Percentiles rank a stretch among this genome's conserved stretches.
Conservation (phyloP, 1,140 invertebrate genomes). For the Tetramorium parvispinum region DNA sequence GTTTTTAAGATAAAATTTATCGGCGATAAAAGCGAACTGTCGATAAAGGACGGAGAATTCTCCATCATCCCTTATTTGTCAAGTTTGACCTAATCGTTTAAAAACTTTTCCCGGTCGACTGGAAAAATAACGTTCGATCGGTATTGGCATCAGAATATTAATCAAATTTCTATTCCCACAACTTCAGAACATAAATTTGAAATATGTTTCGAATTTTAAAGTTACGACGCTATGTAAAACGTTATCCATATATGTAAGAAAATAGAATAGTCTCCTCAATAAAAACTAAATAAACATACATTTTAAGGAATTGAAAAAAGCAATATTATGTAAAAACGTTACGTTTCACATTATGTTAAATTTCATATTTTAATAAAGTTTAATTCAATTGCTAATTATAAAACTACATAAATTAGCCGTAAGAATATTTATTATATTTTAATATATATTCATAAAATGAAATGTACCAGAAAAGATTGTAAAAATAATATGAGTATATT, state of each 20-base stretch:
- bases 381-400: background rate
- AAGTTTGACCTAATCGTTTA: background rate
- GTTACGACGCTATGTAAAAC: too few species aligned
- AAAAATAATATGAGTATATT: background rate
- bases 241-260: background rate
- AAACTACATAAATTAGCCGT: background rate
- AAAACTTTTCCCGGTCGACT: background rate
- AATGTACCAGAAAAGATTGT: background rate
- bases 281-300: background rate
- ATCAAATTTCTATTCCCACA: conserved; percentile 2
- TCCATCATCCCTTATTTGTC: background rate
- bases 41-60: background rate
- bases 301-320: background rate
- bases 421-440: background rate
- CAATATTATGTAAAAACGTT: background rate
- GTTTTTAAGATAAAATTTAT: conserved; percentile 23
- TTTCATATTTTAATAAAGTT: background rate
- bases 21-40: background rate
- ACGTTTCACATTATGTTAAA: background rate
- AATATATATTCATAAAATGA: background rate
- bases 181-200: background rate
- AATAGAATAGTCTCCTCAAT: background rate
- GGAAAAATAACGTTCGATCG: conserved; percentile 25
- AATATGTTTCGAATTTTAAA: background rate
- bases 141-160: background rate